These are phyloP conservation scores for Dissostichus mawsoni DNA, from an alignment of 2,113 vertebrate species.

Conservation along the genomic window DNA sequence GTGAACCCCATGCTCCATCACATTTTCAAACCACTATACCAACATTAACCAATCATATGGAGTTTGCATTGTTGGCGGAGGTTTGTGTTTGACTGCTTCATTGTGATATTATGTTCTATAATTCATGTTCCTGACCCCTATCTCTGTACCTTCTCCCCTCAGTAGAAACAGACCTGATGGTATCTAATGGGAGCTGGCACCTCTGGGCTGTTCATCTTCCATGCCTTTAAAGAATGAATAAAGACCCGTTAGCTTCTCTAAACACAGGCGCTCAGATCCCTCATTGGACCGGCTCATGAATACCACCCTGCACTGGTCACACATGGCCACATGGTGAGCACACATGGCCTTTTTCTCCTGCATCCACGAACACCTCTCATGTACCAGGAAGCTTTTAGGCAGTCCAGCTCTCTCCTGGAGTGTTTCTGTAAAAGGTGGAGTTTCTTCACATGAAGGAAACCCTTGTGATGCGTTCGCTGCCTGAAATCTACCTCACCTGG, in stretches of 20 bases:
- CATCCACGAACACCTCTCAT: not conserved
- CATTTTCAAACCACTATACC: too few species aligned
- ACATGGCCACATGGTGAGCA: not conserved
- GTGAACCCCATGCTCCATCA: too few species aligned
- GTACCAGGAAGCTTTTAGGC: not conserved
- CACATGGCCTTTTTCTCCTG: not conserved
- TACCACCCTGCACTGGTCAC: not conserved
- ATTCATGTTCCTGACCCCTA: not conserved
- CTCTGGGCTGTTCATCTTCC: slow-evolving; percentile 33
- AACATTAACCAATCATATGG: too few species aligned
- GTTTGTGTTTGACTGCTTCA: not conserved
- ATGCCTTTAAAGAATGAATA: slow-evolving; percentile 40
- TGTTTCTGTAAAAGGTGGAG: not conserved
- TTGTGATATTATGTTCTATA: not conserved
- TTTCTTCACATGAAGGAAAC: slow-evolving; percentile 27
- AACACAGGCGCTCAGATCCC: not conserved
- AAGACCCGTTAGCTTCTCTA: slow-evolving; percentile 36
- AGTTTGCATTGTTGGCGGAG: too few species aligned
- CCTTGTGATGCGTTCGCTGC: not conserved
- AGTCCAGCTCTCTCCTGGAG: not conserved
- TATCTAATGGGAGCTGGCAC: slow-evolving; percentile 43
- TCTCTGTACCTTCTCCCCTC: not conserved
- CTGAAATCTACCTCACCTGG: slow-evolving; percentile 26
- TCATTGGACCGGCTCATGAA: not conserved
- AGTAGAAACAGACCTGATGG: not conserved